Evolutionary conservation across 1,140 invertebrate species (phyloP).

Genomic region (Calliphora vicina): DNA sequence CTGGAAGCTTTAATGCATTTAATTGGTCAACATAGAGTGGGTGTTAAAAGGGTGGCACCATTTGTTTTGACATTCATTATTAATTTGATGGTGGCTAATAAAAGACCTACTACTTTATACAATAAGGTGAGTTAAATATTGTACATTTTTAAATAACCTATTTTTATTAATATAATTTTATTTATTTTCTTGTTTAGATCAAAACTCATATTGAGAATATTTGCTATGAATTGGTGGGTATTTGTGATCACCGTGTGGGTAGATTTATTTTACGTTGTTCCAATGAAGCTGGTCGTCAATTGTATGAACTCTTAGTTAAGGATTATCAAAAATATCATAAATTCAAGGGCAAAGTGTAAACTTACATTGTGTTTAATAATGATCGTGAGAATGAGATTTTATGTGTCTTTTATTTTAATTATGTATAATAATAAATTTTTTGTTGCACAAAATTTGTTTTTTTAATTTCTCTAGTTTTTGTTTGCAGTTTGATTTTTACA

Average conservation of each 20-base stretch:
- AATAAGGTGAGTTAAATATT: slow-evolving; percentile 44
- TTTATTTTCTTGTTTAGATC: slow-evolving; percentile 44
- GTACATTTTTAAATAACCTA: background rate
- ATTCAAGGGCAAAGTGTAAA: slow-evolving; percentile 59
- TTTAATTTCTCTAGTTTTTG: background rate
- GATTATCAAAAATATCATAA: slow-evolving; percentile 61
- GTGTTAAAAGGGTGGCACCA: slow-evolving; percentile 58
- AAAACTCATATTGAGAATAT: slow-evolving; percentile 57
- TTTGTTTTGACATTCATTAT: slow-evolving; percentile 59
- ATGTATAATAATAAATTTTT: background rate
- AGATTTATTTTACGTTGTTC: slow-evolving; percentile 57
- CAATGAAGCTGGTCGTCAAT: slow-evolving; percentile 54
- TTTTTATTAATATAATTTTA: background rate
- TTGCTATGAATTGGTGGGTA: slow-evolving; percentile 54
- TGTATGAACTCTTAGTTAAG: slow-evolving; percentile 55
- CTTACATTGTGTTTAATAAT: background rate
- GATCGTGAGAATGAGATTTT: slow-evolving; percentile 11
- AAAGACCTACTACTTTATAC: slow-evolving; percentile 56
- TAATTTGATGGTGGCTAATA: slow-evolving; percentile 55
- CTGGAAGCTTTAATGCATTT: slow-evolving; percentile 53
- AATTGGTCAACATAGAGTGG: slow-evolving; percentile 45
- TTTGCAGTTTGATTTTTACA: background rate
- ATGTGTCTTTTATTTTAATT: background rate
- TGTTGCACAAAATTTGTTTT: background rate
- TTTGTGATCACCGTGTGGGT: slow-evolving; percentile 60